Base-by-base conservation (phyloP, 2,888 invertebrate species). In the Gastrophysa polygoni region DNA sequence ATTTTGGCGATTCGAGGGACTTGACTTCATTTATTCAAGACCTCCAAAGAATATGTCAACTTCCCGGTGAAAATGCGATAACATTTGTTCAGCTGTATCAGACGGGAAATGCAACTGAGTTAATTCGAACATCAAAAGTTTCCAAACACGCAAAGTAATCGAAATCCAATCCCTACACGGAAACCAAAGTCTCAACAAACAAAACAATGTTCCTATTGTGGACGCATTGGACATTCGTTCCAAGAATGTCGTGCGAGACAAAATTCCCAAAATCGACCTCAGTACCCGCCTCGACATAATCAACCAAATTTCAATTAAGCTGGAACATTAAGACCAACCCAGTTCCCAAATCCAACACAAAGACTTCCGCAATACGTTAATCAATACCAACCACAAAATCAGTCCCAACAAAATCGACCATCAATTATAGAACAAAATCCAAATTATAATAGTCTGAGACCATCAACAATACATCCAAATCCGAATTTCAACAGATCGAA, bases 1-100 rank as follows among this genome's bases (percentile, higher is more conserved):
- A 60, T 48, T 57, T 57, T 24, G 62, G 58, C 21, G 51, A 51
- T 51, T 29, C 34, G 5, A 18, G 18, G 18, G 51, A 51, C 14
- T 38, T 51, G 5, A 51, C 20, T 14, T 51, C 51, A 2, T 20
- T 38, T 1, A 51, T 51, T 2, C 34, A 51, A 34, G 51, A 51
- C 7, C 34, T 51, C 1, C 51, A 51, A 38, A 16, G 51, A 32
- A 17, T 51, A 1, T 11, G 21, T 50, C 64, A 60, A 60, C 8
- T 52, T 43, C 32, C 44, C 16, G 38, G 48, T 7, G 62, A 55
- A 55, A 49, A 52, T 10, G 29, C 62, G 1, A 34, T 58, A 10
- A 52, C 47, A 21, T 63, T 60, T 28, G 18, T 52, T 34, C 57
- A 56, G 29, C 20, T 3, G n/a, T 4, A 38, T 38, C 4, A 38